Conservation (phyloP, 2,797 vertebrate genomes). For the Aeoliscus strigatus region DNA sequence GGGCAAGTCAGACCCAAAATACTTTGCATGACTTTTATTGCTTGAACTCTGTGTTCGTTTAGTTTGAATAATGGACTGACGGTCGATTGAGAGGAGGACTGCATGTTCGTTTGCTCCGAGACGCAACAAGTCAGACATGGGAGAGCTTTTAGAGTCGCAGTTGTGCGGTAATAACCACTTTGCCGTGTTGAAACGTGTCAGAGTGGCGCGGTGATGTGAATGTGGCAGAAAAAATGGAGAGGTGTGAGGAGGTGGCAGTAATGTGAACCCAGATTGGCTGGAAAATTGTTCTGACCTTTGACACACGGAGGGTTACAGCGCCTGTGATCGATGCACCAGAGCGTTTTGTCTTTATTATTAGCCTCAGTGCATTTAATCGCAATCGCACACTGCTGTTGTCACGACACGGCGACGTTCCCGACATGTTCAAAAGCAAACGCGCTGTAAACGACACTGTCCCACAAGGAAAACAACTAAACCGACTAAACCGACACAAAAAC, state of each 20-base stretch:
- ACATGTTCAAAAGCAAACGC: too few relatives aligned
- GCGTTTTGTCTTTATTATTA: too few relatives aligned
- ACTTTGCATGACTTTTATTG: constrained; percentile 2
- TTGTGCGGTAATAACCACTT: constrained; percentile 11
- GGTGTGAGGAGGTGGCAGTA: neutral
- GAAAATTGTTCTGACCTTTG: too few relatives aligned
- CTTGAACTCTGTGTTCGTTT: constrained; percentile 9
- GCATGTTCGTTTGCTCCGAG: constrained; percentile 7
- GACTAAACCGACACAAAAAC: too few relatives aligned
- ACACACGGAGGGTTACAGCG: too few relatives aligned
- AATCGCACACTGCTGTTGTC: too few relatives aligned
- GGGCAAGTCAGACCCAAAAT: neutral
- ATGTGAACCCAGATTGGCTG: neutral
- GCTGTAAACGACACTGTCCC: too few relatives aligned
- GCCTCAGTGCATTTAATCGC: too few relatives aligned
- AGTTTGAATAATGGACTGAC: neutral
- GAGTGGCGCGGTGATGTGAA: neutral
- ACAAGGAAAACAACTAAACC: too few relatives aligned
- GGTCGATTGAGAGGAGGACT: neutral
- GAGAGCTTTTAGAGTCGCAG: constrained; percentile 5
- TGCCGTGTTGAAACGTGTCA: constrained; percentile 2
- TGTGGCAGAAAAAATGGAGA: constrained; percentile 3
- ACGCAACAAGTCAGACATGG: constrained; percentile 1
- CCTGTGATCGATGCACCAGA: too few relatives aligned
- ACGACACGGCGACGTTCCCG: too few relatives aligned